phyloP scores from a whole-genome alignment of 1,140 invertebrate genomes.

The Listronotus oregonensis region DNA sequence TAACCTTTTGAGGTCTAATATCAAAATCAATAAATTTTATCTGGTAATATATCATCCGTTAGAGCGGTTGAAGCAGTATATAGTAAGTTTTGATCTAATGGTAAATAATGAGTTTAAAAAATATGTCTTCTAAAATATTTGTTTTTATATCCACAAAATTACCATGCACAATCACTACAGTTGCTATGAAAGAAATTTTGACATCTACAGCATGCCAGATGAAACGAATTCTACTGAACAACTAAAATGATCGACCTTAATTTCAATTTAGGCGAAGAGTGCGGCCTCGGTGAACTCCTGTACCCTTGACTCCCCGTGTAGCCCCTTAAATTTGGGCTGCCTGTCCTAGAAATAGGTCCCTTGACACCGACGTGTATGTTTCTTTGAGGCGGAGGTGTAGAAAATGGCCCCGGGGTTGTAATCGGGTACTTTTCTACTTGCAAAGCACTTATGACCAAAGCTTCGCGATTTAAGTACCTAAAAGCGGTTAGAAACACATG shows the following conservation, averaged over 20 bases:
- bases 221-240: not conserved
- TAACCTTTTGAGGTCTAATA: no score
- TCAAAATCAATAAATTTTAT: no score
- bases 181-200: no score
- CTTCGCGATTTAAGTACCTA: constrained; percentile 90
- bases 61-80: no score
- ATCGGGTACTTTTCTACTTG: constrained; percentile 92
- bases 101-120: no score
- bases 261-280: constrained; percentile 89
- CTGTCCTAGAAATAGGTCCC: constrained; percentile 52
- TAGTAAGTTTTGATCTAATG: no score
- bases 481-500: constrained; percentile 41
- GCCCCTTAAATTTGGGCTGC: constrained; percentile 52
- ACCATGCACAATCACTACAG: no score
- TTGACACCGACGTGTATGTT: constrained; percentile 56
- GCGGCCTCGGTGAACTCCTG: constrained; percentile 65
- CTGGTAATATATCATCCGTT: no score
- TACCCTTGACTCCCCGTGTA: constrained; percentile 61
- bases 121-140: no score
- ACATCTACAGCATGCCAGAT: not conserved
- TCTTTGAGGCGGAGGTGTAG: constrained; percentile 66
- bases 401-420: constrained; percentile 78
- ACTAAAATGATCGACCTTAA: constrained; percentile 67
- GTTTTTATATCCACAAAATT: no score
- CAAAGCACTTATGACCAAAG: constrained; percentile 88